phyloP scores from a whole-genome alignment of 2,113 vertebrate genomes.

The Sarotherodon lohbergeri region DNA sequence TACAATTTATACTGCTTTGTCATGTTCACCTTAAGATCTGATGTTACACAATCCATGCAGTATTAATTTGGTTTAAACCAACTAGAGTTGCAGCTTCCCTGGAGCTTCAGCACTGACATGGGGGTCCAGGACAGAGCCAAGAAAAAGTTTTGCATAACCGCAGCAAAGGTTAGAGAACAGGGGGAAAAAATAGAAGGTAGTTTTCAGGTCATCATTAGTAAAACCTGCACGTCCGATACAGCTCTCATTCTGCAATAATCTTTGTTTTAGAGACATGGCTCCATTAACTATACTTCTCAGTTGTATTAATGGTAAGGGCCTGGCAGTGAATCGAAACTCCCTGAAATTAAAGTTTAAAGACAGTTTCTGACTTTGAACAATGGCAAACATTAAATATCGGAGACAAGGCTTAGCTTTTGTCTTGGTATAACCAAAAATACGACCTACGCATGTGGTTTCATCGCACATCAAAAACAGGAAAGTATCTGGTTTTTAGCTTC shows the following conservation, averaged over 20 bases:
- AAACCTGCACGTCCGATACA: not conserved
- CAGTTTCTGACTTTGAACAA: not conserved
- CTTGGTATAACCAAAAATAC: not conserved
- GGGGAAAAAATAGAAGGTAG: not conserved
- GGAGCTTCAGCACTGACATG: not conserved
- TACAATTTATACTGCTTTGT: not conserved
- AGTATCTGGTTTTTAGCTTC: constrained; percentile 9
- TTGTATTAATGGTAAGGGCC: not conserved
- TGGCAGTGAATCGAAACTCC: not conserved
- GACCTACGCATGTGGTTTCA: constrained; percentile 6
- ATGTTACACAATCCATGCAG: constrained; percentile 26
- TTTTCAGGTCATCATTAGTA: not conserved
- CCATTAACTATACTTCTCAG: not conserved
- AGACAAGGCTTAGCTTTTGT: not conserved
- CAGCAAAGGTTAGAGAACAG: not conserved
- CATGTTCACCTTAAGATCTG: constrained; percentile 1
- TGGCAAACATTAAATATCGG: not conserved
- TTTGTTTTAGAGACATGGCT: not conserved
- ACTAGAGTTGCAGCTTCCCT: not conserved
- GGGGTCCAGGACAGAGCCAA: constrained; percentile 1
- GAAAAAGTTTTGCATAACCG: constrained; percentile 27
- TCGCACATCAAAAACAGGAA: constrained; percentile 1
- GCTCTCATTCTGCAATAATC: not conserved
- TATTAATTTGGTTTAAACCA: constrained; percentile 23
- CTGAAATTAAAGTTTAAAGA: not conserved